phyloP scores from a whole-genome alignment of 1,140 invertebrate species.

The Temnothorax curvispinosus region DNA sequence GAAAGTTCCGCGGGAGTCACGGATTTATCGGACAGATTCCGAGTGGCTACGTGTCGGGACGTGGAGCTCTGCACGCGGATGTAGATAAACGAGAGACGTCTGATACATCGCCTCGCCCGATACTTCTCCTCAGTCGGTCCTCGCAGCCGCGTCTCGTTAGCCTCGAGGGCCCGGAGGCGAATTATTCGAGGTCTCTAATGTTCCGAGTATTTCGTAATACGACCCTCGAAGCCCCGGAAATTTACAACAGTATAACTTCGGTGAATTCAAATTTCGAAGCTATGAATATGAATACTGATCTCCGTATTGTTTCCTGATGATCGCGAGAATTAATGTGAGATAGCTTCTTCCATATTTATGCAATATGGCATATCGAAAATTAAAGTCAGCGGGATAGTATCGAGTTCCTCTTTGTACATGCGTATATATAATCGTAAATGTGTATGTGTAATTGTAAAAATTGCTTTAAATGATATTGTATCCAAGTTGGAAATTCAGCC shows the following conservation, averaged over 20 bases:
- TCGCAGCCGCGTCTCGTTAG: slow-evolving; percentile 29
- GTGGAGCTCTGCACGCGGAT: slow-evolving; percentile 40
- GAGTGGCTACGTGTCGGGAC: slow-evolving; percentile 43
- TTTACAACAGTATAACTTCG: slow-evolving; percentile 4
- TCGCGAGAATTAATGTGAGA: not conserved
- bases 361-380: not conserved
- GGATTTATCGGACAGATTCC: slow-evolving; percentile 62
- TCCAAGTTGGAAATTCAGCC: not conserved
- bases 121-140: slow-evolving; percentile 43
- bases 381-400: not conserved
- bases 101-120: slow-evolving; percentile 53
- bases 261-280: slow-evolving; percentile 25
- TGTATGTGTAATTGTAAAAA: not conserved
- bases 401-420: not conserved
- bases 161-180: slow-evolving; percentile 7
- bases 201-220: not conserved
- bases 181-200: slow-evolving; percentile 18
- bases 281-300: slow-evolving; percentile 23
- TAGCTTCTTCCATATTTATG: not conserved
- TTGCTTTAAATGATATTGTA: not conserved
- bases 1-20: slow-evolving; percentile 55
- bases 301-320: not conserved
- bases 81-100: slow-evolving; percentile 66
- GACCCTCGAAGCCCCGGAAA: not conserved
- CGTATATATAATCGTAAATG: not conserved